These are phyloP conservation scores for Chymomyza amoena DNA, from an alignment of 2,888 invertebrate species.

Conservation along the genomic window DNA sequence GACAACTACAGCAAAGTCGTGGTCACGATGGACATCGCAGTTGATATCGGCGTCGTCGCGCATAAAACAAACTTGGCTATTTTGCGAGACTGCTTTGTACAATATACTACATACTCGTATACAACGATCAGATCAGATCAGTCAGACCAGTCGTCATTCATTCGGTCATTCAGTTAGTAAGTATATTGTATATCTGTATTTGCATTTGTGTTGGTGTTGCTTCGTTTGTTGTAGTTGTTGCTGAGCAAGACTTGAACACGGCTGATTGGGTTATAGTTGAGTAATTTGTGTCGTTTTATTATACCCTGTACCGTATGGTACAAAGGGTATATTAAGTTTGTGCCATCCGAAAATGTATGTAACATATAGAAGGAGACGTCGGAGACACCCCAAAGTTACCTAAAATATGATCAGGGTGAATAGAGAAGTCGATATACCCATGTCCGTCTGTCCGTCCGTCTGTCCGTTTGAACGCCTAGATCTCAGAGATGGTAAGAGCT, in stretches of 20 bases:
- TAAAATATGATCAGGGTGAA: no score
- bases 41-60: not conserved
- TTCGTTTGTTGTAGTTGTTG: constrained; percentile 21
- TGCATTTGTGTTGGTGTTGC: constrained; percentile 20
- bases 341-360: no score
- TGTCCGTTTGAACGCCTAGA: no score
- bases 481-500: no score
- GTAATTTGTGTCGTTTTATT: not conserved
- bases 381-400: no score
- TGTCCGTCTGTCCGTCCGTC: no score
- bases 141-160: not conserved
- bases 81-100: constrained; percentile 57
- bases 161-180: not conserved
- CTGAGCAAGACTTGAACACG: not conserved
- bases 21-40: not conserved
- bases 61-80: constrained; percentile 51
- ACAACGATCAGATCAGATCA: not conserved
- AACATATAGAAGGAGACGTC: no score
- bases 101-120: constrained; percentile 17
- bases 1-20: constrained; percentile 10
- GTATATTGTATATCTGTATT: constrained; percentile 1
- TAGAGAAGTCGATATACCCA: no score
- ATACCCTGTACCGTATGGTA: no score
- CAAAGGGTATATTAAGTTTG: no score
- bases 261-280: not conserved